These are phyloP conservation scores for Anagyrus pseudococci DNA, from an alignment of 2,888 invertebrate species.

Conservation along the genomic window DNA sequence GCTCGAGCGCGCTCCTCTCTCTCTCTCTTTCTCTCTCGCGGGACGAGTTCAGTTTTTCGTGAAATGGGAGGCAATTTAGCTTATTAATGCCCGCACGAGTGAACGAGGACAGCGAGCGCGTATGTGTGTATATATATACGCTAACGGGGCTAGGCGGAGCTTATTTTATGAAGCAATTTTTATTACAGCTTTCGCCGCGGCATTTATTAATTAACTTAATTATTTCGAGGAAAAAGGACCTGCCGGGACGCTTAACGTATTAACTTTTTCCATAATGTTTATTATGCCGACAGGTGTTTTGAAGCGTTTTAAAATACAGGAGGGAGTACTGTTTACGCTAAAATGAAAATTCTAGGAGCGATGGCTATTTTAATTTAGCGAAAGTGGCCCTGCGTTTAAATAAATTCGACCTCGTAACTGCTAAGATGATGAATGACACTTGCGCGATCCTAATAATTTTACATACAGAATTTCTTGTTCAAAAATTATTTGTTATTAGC, in stretches of 20 bases:
- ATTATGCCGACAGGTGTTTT: conserved; percentile 19
- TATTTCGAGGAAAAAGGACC: conserved; percentile 12
- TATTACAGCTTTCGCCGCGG: conserved; percentile 8
- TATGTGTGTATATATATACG: background rate
- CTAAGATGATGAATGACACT: too few relatives aligned
- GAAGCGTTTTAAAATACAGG: conserved; percentile 11
- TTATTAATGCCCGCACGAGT: conserved; percentile 26
- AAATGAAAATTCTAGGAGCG: too few relatives aligned
- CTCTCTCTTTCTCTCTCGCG: conserved; percentile 27
- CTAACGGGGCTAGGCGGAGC: too few relatives aligned
- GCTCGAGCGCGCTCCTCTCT: conserved; percentile 13
- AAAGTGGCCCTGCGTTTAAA: too few relatives aligned
- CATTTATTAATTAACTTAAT: conserved; percentile 32
- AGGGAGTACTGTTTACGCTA: background rate
- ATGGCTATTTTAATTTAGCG: too few relatives aligned
- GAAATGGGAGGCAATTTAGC: conserved; percentile 27
- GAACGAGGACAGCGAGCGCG: background rate
- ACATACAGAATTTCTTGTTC: too few relatives aligned
- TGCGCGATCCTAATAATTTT: too few relatives aligned
- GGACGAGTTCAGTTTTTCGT: conserved; percentile 25
- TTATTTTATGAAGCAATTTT: conserved; percentile 24
- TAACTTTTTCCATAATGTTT: conserved; percentile 16
- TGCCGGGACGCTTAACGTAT: conserved; percentile 3
- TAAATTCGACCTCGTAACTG: too few relatives aligned
- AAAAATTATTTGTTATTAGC: too few relatives aligned